These are phyloP conservation scores for Drosophila dives DNA, from an alignment of 2,888 invertebrate species.

Conservation along the genomic window DNA sequence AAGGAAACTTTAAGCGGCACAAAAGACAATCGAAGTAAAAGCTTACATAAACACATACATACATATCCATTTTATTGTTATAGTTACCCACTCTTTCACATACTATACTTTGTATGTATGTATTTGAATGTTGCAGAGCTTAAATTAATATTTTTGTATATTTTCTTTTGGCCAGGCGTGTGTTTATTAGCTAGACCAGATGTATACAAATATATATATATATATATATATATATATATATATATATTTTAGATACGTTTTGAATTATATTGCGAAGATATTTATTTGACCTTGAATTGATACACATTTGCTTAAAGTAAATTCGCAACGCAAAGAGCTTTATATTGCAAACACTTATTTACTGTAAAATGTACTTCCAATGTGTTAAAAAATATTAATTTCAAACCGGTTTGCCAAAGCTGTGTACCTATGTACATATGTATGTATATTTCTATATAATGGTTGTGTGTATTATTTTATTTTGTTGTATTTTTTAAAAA, in stretches of 20 bases:
- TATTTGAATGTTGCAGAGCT: slow-evolving; percentile 6
- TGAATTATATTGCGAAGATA: too few relatives aligned
- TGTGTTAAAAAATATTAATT: not conserved
- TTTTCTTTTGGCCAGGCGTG: slow-evolving; percentile 3
- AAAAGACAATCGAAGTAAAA: not conserved
- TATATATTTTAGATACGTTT: too few relatives aligned
- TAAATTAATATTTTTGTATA: slow-evolving; percentile 22
- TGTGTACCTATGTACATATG: not conserved
- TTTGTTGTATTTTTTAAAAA: slow-evolving; percentile 4
- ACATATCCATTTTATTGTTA: not conserved
- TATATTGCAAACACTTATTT: slow-evolving; percentile 5
- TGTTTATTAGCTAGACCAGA: slow-evolving; percentile 16
- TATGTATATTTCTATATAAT: not conserved
- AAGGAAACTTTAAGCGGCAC: not conserved
- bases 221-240: too few relatives aligned
- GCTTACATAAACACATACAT: not conserved
- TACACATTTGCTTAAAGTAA: not conserved
- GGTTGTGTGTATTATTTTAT: not conserved
- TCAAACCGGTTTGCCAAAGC: slow-evolving; percentile 25
- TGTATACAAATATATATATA: not conserved
- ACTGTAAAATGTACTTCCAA: slow-evolving; percentile 3
- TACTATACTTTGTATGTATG: not conserved
- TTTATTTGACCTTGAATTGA: slow-evolving; percentile 41
- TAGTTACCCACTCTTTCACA: not conserved
- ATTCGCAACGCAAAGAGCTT: slow-evolving; percentile 20